Evolutionary conservation across 2,113 vertebrate species (phyloP), one percentile per base, ranked within the genome.

Genomic region (Cyprinus carpio): DNA sequence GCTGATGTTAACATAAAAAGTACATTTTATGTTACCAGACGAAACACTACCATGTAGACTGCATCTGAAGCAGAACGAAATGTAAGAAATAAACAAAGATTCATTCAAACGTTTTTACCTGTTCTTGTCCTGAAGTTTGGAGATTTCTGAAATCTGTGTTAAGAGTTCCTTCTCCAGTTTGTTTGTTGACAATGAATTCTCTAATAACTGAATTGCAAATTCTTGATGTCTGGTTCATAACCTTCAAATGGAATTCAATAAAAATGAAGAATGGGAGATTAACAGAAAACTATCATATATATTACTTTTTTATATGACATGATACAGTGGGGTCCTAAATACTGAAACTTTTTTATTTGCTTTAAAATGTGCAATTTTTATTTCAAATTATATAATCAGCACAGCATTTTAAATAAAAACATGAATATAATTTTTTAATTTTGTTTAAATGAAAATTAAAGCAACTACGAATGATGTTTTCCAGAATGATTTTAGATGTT

Each of bases 131-230:
- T 92, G 92, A 23, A 97, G 94, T 85, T 90, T 95, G 51, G 93
- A 93, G 87, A 98, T 95, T 91, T 96, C 95, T 0, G 93, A 91
- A 0, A 93, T 95, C 91, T 98, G 97, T 85, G 95, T 89, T 20
- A 96, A 84, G 29, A 98, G 92, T 89, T 98, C 96, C 86, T 96
- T 96, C 91, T 98, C 96, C 92, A 98, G 93, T 91, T 96, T 96
- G 92, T 93, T 93, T 60, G 96, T 96, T 85, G 96, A 97, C 82
- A 96, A 85, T 0, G 94, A 95, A 43, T 94, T 96, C 92, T 96
- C 95, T 88, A 96, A 94, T 31, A 97, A 93, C 87, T 97, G 96
- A 88, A 93, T 92, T 92, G 97, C 95, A 0, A n/a, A 97, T 95
- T n/a, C 94, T 92, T 0, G 93, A 95, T 0, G 96, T 97, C 85